Base-by-base conservation (phyloP, 1,140 invertebrate genomes). In the Meloidogyne exigua region DNA sequence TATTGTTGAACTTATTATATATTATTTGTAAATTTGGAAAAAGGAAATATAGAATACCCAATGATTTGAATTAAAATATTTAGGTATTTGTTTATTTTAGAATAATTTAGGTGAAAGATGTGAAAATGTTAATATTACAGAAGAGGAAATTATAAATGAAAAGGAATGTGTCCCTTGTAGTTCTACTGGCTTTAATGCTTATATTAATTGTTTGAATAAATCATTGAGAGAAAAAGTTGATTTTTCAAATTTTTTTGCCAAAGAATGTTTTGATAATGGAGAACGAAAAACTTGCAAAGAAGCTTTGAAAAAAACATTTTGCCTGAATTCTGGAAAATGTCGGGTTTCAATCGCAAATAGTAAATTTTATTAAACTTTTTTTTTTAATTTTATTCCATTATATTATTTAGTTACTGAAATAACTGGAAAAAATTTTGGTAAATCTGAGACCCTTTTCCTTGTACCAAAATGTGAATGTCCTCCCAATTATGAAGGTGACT, bases 391-490 rank as follows among this genome's bases (percentile, higher is more conserved):
- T 76, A 23, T 77, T 28, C 15, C 9, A 68, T 44, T 21, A 28
- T 39, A 9, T 39, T 39, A 39, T n/a, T n/a, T 57, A 18, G 12
- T 44, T 11, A 44, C 25, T 26, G n/a, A 63, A 32, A 13, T 70
- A 15, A 21, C n/a, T 42, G 23, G 7, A 25, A 39, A 26, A 18
- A 13, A 23, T 3, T 28, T 15, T 1, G 11, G 18, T 15, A 39
- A 49, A 13, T 18, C 36, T 12, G 68, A 68, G 11, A 15, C 70
- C 0, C 62, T 68, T 3, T 73, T 79, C 13, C 39, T 78, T 9
- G 44, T 78, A n/a, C 78, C 78, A 68, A 78, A 79, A 63, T 79
- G 78, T 70, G 13, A 78, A 32, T 79, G 78, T 32, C 32, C 42
- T 21, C 26, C 49, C 1, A 26, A 28, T 21, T 79, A 66, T 63